Conservation (phyloP, 2,888 invertebrate genomes). For the Cerastis rubricosa region DNA sequence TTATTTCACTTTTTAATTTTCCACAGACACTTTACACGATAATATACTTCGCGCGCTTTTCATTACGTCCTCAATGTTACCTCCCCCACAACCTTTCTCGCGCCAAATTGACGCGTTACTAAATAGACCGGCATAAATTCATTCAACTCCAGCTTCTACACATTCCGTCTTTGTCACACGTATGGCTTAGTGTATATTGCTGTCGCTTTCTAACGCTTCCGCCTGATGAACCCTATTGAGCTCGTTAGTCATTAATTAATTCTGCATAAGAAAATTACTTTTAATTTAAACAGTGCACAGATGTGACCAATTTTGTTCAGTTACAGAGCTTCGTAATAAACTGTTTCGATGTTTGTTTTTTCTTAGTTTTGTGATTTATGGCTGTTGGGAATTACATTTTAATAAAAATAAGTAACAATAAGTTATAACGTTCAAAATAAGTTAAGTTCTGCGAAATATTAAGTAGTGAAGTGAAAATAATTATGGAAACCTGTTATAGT, state of each 20-base stretch:
- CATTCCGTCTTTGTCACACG: constrained; percentile 73
- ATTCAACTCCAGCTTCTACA: constrained; percentile 87
- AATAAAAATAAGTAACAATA: background rate
- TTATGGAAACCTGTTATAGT: background rate
- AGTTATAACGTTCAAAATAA: background rate
- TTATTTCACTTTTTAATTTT: constrained; percentile 47
- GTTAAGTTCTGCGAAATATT: too few species aligned
- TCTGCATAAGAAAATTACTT: constrained; percentile 91
- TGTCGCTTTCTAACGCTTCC: constrained; percentile 83
- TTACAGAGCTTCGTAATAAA: constrained; percentile 61
- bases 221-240: constrained; percentile 90
- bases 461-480: too few species aligned
- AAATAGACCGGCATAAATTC: constrained; percentile 90
- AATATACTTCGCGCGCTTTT: constrained; percentile 82
- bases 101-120: constrained; percentile 90
- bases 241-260: constrained; percentile 91
- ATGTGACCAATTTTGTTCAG: constrained; percentile 79
- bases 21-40: constrained; percentile 66
- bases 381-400: constrained; percentile 8
- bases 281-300: constrained; percentile 89
- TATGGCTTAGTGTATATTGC: constrained; percentile 53
- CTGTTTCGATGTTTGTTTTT: constrained; percentile 34
- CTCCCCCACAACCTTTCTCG: constrained; percentile 84
- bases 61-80: constrained; percentile 57
- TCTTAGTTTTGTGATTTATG: constrained; percentile 53